Percentiles rank a stretch among this genome's conserved stretches.
phyloP scores from a whole-genome alignment of 2,888 invertebrate genomes.

The Uropetala carovei region DNA sequence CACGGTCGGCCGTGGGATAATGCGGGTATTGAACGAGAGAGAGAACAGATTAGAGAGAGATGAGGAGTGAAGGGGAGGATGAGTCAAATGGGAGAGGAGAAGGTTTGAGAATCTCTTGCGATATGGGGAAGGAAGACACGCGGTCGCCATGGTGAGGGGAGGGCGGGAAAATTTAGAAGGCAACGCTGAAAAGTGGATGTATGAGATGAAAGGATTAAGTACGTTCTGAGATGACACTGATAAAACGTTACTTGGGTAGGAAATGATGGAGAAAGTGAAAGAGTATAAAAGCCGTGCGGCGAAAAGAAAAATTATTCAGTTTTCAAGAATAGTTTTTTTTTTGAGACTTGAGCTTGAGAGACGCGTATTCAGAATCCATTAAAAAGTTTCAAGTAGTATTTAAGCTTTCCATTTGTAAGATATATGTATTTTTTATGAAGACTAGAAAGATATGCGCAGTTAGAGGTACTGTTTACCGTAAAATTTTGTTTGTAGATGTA shows the following conservation, averaged over 20 bases:
- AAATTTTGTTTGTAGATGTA: no score
- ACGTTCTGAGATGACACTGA: constrained; percentile 63
- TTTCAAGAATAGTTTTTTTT: neutral
- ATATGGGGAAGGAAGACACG: neutral
- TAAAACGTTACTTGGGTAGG: constrained; percentile 37
- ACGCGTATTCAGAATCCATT: constrained; percentile 21
- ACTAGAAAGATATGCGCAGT: neutral
- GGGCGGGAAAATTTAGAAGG: neutral
- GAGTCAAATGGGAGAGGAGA: neutral
- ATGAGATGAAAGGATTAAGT: constrained; percentile 45
- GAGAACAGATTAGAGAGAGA: neutral
- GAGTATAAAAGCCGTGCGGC: neutral
- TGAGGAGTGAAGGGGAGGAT: neutral
- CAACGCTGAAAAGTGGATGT: constrained; percentile 52
- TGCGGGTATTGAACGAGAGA: neutral
- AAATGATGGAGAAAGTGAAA: constrained; percentile 56
- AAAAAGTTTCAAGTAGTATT: neutral
- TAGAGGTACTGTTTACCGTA: neutral
- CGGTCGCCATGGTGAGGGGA: neutral
- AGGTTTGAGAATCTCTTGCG: neutral
- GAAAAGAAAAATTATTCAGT: constrained; percentile 46
- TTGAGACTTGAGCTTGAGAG: neutral
- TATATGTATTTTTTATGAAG: neutral
- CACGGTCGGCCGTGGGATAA: neutral
- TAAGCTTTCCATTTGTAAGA: neutral